Conservation (phyloP, 2,888 invertebrate species). For the Cephus sareptanus region DNA sequence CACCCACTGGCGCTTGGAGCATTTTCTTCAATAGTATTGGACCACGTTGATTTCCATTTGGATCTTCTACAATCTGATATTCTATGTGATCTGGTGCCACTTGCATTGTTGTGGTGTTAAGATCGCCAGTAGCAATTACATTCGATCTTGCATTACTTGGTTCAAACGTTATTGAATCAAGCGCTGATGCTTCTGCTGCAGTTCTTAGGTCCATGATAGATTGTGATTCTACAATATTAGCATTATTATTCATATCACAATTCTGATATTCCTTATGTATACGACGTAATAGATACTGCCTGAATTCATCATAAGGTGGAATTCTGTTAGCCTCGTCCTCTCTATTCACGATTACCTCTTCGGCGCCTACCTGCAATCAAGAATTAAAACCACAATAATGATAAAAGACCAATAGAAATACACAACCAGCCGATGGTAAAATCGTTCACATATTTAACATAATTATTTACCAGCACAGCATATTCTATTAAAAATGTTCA, state of each 20-base stretch:
- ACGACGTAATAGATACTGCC: constrained; percentile 47
- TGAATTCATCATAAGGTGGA: constrained; percentile 51
- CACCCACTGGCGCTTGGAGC: constrained; percentile 59
- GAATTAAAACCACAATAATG: background rate
- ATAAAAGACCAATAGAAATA: background rate
- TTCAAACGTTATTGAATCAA: constrained; percentile 21
- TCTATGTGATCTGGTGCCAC: background rate
- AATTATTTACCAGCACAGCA: background rate
- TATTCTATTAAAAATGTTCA: background rate
- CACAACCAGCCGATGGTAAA: background rate
- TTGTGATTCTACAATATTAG: constrained; percentile 30
- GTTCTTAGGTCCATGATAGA: constrained; percentile 49
- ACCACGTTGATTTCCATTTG: constrained; percentile 26
- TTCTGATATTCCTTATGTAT: constrained; percentile 47
- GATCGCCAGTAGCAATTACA: constrained; percentile 21
- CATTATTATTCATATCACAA: constrained; percentile 44
- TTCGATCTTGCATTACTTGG: constrained; percentile 26
- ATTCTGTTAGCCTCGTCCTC: constrained; percentile 43
- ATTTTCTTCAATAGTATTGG: constrained; percentile 55
- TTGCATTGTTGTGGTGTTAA: constrained; percentile 15
- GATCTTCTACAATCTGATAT: constrained; percentile 21
- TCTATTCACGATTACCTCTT: constrained; percentile 53
- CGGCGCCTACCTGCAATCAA: constrained; percentile 49
- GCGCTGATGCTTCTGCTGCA: constrained; percentile 28
- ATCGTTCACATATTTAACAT: background rate